Base-by-base conservation (phyloP, 1,140 invertebrate species). In the Brachionus paranguensis region DNA sequence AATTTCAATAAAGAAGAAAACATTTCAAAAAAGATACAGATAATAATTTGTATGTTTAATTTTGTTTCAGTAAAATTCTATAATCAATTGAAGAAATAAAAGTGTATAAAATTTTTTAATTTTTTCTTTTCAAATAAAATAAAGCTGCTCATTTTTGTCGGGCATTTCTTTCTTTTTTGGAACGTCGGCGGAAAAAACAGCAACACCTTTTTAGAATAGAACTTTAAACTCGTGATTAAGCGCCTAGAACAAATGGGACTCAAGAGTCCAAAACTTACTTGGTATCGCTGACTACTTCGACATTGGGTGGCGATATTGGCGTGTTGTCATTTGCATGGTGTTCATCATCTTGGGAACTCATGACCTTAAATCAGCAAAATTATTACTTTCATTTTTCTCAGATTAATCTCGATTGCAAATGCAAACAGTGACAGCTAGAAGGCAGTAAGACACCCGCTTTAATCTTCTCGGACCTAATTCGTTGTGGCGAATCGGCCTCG, bases 251-350 rank as follows among this genome's bases (percentile, higher is more conserved):
- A 65, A n/a, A 37, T 45, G 53, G 53, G 53, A 10, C 53, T 17
- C 10, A 0, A 12, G 7, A 20, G 10, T 14, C 27, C 65, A 47
- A 6, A 0, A 70, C 17, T 45, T 70, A 83, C 81, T 83, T 83
- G n/a, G 81, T 83, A 72, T 83, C 81, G 37, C 81, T 83, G 24
- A 83, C 60, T 43, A 83, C 81, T 55, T 83, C 81, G 43, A 83
- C 81, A 70, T 83, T 83, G 12, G 81, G 81, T 37, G 81, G 81
- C 17, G 81, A 83, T 68, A 68, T 68, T 47, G 81, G 60, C 37
- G 47, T 55, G 45, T 70, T 83, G 60, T 68, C 60, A 55, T 70
- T 68, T 68, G 81, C 81, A 70, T 68, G 60, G 43, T 33, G 50
- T 27, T 81, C 78, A 68, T 81, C 78, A 12, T 81, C 78, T 6